phyloP scores from a whole-genome alignment of 1,140 invertebrate species.

The Dendrolimus kikuchii region DNA sequence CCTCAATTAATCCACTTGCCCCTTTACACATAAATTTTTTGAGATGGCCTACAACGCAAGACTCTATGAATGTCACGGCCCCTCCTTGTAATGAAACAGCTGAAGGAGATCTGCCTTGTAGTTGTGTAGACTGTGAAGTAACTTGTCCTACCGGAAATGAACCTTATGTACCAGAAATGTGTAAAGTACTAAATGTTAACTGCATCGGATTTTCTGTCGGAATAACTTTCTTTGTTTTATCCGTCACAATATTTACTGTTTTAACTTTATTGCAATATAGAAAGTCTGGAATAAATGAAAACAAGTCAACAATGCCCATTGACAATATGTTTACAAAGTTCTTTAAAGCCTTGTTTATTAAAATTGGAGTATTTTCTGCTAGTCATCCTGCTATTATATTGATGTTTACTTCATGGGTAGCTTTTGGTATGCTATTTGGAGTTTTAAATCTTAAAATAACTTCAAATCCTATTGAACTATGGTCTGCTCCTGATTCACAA shows the following conservation, averaged over 20 bases:
- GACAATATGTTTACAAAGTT: conserved; percentile 27
- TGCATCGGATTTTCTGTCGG: conserved; percentile 48
- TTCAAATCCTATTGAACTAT: conserved; percentile 91
- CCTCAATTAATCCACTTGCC: conserved; percentile 52
- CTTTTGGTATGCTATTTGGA: conserved; percentile 77
- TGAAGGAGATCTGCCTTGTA: conserved; percentile 75
- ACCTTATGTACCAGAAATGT: conserved; percentile 49
- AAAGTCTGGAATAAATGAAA: conserved; percentile 14
- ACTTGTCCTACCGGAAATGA: conserved; percentile 75
- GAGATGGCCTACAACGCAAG: conserved; percentile 41
- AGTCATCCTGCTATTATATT: conserved; percentile 76
- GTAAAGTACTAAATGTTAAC: conserved; percentile 42
- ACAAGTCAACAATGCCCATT: conserved; percentile 9
- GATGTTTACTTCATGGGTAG: conserved; percentile 73
- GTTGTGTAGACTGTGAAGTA: conserved; percentile 83
- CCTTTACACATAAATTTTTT: conserved; percentile 80
- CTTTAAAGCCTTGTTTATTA: conserved; percentile 42
- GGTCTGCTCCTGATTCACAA: conserved; percentile 84
- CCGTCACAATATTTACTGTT: conserved; percentile 33
- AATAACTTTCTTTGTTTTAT: conserved; percentile 39
- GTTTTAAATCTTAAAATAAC: conserved; percentile 78
- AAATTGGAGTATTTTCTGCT: conserved; percentile 74
- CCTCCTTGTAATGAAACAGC: conserved; percentile 75
- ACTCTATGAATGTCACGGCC: conserved; percentile 70
- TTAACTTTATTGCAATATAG: conserved; percentile 35